Base-by-base conservation (phyloP, 2,113 vertebrate species). In the Tyrannus savana region DNA sequence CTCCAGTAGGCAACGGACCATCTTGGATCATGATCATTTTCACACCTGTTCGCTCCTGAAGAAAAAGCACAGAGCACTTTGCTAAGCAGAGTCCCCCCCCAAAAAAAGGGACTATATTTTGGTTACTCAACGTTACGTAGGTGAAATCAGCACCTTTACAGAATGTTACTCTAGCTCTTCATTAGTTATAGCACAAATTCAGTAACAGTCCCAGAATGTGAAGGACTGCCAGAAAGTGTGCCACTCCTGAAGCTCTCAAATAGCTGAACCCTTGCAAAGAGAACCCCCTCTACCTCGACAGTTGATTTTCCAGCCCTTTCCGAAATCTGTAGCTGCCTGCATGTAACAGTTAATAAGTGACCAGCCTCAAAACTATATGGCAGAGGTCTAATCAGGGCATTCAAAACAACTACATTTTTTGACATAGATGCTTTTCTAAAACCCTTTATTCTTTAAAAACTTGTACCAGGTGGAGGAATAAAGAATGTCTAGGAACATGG, bases 1-100 rank as follows among this genome's bases (percentile, higher is more conserved):
- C 99, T 96, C 99, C 99, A 7, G 99, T 99, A 33, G 99, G 99
- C 97, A 99, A 97, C 0, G 99, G 99, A 87, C 99, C 99, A 9
- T 99, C 99, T 97, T 99, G 99, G 97, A 99, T 99, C 99, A 99
- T 99, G 58, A 99, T 99, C 99, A 99, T 99, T 97, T 99, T 99
- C 97, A 99, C 99, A 67, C 99, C 99, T 18, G 99, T 99, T 97
- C 99, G 98, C 97, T 99, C 99, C 99, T 99, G 97, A 72, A 81
- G 89, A 90, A 56, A 90, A 96, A 96, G 88, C 90, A 97, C 58
- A 94, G 50, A 92, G 69, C 78, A 76, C 47, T 94, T 95, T 71
- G 90, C 92, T 97, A 87, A 96, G 86, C 53, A 93, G 9, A 68
- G 76, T 24, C 49, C 79, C 94, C 63, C 64, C 94, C 63, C 62